Conservation (phyloP, 64 coral and sea anemone genomes). For the Montipora sp. region DNA sequence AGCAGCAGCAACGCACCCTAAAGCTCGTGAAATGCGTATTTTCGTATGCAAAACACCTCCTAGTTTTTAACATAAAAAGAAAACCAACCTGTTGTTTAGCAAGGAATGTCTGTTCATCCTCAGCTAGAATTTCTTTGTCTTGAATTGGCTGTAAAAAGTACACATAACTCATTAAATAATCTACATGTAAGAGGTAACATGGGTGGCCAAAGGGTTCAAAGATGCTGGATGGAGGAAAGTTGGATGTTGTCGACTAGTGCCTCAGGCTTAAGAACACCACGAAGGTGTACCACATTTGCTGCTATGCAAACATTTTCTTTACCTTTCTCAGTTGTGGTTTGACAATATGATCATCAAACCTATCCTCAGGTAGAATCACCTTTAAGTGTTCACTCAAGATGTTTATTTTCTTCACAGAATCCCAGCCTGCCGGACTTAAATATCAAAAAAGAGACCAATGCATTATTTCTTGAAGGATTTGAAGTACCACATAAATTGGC, state of each 20-base stretch:
- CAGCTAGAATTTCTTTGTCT: conserved; percentile 91
- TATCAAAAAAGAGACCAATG: background rate
- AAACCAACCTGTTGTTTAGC: conserved; percentile 93
- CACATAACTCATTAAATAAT: background rate
- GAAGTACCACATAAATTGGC: too few species aligned
- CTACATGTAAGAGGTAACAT: too few species aligned
- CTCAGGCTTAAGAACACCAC: too few species aligned
- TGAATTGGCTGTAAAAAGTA: conserved; percentile 81
- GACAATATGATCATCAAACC: conserved; percentile 97
- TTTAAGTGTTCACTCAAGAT: conserved; percentile 97
- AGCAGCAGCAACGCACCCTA: too few species aligned
- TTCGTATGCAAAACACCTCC: background rate
- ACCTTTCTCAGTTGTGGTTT: conserved; percentile 96
- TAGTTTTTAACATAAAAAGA: too few species aligned
- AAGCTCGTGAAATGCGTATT: background rate
- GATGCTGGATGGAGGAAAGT: too few species aligned
- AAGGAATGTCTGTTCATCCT: conserved; percentile 96
- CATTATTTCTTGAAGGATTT: too few species aligned
- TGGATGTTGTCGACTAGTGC: too few species aligned
- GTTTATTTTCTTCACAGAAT: conserved; percentile 94
- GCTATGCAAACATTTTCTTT: background rate
- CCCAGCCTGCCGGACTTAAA: conserved; percentile 94
- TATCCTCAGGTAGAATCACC: conserved; percentile 86
- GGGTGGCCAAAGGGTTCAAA: too few species aligned
- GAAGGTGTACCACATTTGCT: too few species aligned